phyloP scores from a whole-genome alignment of 2,888 invertebrate genomes.

The Agrilus cyanescens region DNA sequence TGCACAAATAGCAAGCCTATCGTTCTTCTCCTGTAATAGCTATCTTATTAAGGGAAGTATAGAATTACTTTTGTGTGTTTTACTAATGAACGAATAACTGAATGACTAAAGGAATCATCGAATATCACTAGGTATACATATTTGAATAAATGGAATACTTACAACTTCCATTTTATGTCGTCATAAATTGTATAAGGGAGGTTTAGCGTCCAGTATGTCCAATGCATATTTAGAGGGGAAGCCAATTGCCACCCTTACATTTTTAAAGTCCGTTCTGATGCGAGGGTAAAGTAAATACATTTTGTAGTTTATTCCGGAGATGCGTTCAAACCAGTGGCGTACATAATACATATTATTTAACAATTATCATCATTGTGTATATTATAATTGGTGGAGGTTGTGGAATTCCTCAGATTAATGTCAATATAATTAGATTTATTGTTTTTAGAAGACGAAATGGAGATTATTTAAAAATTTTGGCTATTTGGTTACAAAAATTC shows the following conservation, averaged over 20 bases:
- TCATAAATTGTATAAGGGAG: constrained; percentile 16
- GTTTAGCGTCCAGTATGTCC: too few relatives aligned
- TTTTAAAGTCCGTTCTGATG: constrained; percentile 11
- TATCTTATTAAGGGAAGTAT: too few relatives aligned
- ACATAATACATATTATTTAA: too few relatives aligned
- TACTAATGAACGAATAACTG: too few relatives aligned
- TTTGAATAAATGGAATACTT: not conserved
- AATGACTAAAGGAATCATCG: constrained; percentile 6
- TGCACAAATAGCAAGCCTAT: too few relatives aligned
- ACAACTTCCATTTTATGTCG: constrained; percentile 22
- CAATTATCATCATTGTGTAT: not conserved
- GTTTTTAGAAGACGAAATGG: too few relatives aligned
- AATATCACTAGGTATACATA: constrained; percentile 6
- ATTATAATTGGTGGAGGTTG: not conserved
- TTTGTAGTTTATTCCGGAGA: not conserved
- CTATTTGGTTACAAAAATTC: too few relatives aligned
- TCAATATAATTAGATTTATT: too few relatives aligned
- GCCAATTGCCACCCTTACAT: constrained; percentile 25
- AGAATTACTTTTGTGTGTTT: too few relatives aligned
- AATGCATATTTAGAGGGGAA: constrained; percentile 15
- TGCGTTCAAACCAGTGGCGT: not conserved
- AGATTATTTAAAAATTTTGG: too few relatives aligned
- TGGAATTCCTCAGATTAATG: too few relatives aligned
- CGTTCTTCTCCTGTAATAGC: too few relatives aligned
- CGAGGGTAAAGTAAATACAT: constrained; percentile 4